Evolutionary conservation across 2,888 invertebrate genomes (phyloP).

Genomic region (Chymomyza fuscimana): DNA sequence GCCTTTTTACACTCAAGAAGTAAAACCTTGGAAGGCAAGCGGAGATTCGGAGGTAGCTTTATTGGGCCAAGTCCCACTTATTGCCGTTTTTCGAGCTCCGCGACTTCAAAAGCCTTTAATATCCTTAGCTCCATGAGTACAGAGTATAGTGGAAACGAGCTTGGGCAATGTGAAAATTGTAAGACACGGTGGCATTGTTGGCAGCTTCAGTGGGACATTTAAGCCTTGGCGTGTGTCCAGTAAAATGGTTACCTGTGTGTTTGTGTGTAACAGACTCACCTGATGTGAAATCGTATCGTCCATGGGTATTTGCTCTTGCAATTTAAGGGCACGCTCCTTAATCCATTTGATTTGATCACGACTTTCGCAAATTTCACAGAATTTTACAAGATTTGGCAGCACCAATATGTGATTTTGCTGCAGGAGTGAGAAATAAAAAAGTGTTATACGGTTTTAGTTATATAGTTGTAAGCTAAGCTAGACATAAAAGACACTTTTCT

Average conservation of each 20-base stretch:
- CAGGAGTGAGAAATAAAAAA: constrained; percentile 24
- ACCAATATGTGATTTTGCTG: constrained; percentile 81
- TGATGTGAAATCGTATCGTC: constrained; percentile 90
- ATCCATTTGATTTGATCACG: constrained; percentile 89
- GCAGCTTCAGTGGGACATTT: background rate
- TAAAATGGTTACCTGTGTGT: background rate
- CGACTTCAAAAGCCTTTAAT: no score
- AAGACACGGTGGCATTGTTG: background rate
- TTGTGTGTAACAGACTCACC: constrained; percentile 49
- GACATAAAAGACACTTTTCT: constrained; percentile 33
- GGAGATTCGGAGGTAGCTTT: no score
- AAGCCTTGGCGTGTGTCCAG: background rate
- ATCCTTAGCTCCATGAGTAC: no score
- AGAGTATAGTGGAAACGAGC: background rate
- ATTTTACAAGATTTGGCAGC: constrained; percentile 84
- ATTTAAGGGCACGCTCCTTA: constrained; percentile 85
- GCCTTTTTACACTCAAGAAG: no score
- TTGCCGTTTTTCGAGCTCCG: no score
- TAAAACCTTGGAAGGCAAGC: no score
- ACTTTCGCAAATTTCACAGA: constrained; percentile 89
- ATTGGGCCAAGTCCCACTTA: no score
- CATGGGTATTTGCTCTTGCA: constrained; percentile 84
- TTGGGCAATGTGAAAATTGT: constrained; percentile 1
- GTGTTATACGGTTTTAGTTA: constrained; percentile 1
- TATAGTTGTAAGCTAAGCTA: background rate